phyloP scores from a whole-genome alignment of 2,888 invertebrate genomes.

The Quadroppia sp. region DNA sequence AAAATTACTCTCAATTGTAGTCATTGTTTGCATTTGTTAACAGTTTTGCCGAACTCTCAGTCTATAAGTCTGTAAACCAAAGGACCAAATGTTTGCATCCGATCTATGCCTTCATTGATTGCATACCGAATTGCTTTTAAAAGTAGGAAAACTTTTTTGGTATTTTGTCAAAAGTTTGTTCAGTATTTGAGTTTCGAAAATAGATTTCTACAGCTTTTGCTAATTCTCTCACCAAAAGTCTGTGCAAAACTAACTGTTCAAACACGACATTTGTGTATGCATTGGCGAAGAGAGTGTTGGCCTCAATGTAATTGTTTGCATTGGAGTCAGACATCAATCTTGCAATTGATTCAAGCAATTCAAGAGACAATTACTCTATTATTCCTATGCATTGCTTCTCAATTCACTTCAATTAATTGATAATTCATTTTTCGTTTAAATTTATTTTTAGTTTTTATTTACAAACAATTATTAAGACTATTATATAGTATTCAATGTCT shows the following conservation, averaged over 20 bases:
- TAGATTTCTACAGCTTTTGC: slow-evolving; percentile 16
- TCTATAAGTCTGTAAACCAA: background rate
- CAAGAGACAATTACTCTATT: background rate
- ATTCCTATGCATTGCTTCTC: background rate
- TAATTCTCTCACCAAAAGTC: slow-evolving; percentile 12
- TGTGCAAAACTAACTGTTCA: slow-evolving; percentile 23
- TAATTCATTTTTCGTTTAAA: slow-evolving; percentile 14
- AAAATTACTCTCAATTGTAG: background rate
- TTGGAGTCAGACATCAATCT: slow-evolving; percentile 33
- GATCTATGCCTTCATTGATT: background rate
- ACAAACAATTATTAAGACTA: background rate
- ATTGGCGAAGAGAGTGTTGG: slow-evolving; percentile 23
- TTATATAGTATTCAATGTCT: background rate
- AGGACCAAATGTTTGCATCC: slow-evolving; percentile 14
- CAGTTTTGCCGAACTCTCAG: background rate
- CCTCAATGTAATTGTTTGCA: slow-evolving; percentile 34
- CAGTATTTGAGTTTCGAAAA: slow-evolving; percentile 20
- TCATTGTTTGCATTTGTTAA: slow-evolving; percentile 7
- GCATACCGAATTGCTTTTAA: slow-evolving; percentile 1
- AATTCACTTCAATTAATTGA: background rate
- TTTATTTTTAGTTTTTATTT: slow-evolving; percentile 13
- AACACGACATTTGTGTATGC: slow-evolving; percentile 13
- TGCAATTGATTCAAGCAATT: background rate
- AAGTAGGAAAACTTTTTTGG: background rate
- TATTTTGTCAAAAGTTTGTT: slow-evolving; percentile 30